Base-by-base conservation (phyloP, 2,113 vertebrate genomes). In the Meriones unguiculatus region DNA sequence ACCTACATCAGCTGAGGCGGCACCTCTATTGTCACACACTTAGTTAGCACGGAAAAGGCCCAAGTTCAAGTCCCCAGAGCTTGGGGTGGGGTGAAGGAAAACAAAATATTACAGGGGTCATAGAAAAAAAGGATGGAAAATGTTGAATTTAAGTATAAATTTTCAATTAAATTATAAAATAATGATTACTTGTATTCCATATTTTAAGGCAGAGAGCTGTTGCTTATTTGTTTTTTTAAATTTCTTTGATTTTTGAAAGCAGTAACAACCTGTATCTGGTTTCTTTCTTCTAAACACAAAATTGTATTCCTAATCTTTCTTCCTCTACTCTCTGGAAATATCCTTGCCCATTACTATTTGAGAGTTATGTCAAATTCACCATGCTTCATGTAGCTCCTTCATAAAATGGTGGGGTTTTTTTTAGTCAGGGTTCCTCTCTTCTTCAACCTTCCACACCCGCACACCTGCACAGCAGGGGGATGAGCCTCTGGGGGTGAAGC, bases 201-300 rank as follows among this genome's bases (percentile, higher is more conserved):
- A 62, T 90, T 87, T 78, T 84, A 65, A 38, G 1, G 38, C 64
- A 87, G 67, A 70, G 28, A 86, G 22, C 9, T 22, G 3, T 73
- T 38, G 38, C 38, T 38, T 20, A 4, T 84, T 59, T n/a, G 11
- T 35, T 57, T 91, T 91, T 87, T 90, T 62, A 78, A 4, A 52
- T 90, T 78, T 90, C 62, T 78, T 93, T 91, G 80, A 18, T 70
- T 28, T 95, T 94, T 15, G 30, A 85, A 96, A 75, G n/a, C 20
- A 54, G 12, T n/a, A 90, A 35, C 18, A 62, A 54, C 54, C 38
- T 64, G 9, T 24, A 11, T 6, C 70, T 46, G 57, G 65, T 54
- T 81, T 80, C 35, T 86, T 28, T 82, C 69, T 91, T 96, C 32
- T 57, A 64, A 89, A 69, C 18, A 41, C 15, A 70, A 46, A 82